Evolutionary conservation across 2,113 vertebrate species (phyloP).

Genomic region (Forbesichthys agassizii): DNA sequence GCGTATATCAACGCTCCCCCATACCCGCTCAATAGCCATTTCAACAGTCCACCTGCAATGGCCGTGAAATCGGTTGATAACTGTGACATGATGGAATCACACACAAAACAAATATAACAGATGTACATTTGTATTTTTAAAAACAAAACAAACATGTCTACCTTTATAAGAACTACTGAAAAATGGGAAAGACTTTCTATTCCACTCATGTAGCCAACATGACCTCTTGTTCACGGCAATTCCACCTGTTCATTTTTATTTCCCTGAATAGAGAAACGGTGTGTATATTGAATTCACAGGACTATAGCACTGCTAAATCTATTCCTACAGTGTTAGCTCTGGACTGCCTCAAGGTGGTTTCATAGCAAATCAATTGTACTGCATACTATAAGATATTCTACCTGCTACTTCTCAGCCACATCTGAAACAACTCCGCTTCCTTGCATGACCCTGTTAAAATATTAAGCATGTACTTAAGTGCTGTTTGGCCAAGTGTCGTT

Average conservation of each 20-base stretch:
- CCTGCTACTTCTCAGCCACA: slow-evolving; percentile 58
- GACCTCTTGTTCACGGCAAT: not conserved
- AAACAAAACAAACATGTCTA: not conserved
- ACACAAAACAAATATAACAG: too few relatives aligned
- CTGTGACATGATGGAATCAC: too few relatives aligned
- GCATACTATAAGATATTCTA: slow-evolving; percentile 50
- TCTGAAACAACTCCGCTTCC: slow-evolving; percentile 57
- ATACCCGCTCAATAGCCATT: slow-evolving; percentile 58
- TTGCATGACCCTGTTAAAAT: slow-evolving; percentile 77
- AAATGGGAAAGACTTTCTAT: not conserved
- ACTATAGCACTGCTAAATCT: not conserved
- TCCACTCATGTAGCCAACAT: not conserved
- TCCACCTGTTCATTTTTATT: not conserved
- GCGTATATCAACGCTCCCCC: slow-evolving; percentile 43
- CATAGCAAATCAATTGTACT: slow-evolving; percentile 34
- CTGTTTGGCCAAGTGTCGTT: slow-evolving; percentile 83
- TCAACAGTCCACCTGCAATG: slow-evolving; percentile 27
- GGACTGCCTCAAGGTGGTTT: slow-evolving; percentile 24
- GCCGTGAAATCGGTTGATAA: slow-evolving; percentile 22
- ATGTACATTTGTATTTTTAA: not conserved
- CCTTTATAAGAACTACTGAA: not conserved
- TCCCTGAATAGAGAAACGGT: not conserved
- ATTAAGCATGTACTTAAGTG: slow-evolving; percentile 84
- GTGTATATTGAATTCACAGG: slow-evolving; percentile 4
- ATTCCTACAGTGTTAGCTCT: slow-evolving; percentile 21